Percentiles rank a stretch among this genome's conserved stretches.
phyloP scores from a whole-genome alignment of 2,888 invertebrate species.

The Hirudinaria manillensis region DNA sequence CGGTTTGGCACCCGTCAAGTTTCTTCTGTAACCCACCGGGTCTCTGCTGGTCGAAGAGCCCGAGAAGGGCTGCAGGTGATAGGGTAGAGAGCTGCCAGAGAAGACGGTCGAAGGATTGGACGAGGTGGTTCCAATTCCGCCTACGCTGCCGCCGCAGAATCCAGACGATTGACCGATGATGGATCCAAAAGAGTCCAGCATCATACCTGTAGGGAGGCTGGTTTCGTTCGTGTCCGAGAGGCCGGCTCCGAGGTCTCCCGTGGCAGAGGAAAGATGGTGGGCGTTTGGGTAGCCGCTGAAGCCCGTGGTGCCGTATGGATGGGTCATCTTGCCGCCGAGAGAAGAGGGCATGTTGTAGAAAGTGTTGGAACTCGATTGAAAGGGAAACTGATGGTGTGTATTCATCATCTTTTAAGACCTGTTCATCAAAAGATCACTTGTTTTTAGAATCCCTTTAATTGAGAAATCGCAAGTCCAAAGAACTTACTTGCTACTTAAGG shows the following conservation, averaged over 20 bases:
- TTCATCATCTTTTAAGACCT: not conserved
- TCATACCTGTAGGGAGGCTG: not conserved
- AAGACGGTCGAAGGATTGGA: not conserved
- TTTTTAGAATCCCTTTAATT: too few relatives aligned
- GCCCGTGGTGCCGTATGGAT: not conserved
- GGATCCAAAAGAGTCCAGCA: slow-evolving; percentile 7
- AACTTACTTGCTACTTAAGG: too few relatives aligned
- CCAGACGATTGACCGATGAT: not conserved
- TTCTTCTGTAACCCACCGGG: slow-evolving; percentile 64
- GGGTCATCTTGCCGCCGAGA: slow-evolving; percentile 2
- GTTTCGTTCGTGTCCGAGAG: not conserved
- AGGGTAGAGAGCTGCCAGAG: slow-evolving; percentile 8
- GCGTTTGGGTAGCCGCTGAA: not conserved
- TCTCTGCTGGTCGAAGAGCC: slow-evolving; percentile 6
- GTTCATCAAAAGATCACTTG: too few relatives aligned
- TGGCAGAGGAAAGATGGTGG: not conserved
- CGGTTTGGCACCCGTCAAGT: slow-evolving; percentile 72
- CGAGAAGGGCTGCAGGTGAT: not conserved
- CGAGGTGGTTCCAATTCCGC: not conserved
- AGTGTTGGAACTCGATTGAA: slow-evolving; percentile 2
- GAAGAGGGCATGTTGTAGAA: slow-evolving; percentile 1
- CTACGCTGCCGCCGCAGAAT: not conserved
- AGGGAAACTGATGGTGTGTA: not conserved
- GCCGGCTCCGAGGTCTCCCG: not conserved
- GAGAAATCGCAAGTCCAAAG: too few relatives aligned